Conservation (phyloP, 2,888 invertebrate species). For the Trypoxylon attenuatum region DNA sequence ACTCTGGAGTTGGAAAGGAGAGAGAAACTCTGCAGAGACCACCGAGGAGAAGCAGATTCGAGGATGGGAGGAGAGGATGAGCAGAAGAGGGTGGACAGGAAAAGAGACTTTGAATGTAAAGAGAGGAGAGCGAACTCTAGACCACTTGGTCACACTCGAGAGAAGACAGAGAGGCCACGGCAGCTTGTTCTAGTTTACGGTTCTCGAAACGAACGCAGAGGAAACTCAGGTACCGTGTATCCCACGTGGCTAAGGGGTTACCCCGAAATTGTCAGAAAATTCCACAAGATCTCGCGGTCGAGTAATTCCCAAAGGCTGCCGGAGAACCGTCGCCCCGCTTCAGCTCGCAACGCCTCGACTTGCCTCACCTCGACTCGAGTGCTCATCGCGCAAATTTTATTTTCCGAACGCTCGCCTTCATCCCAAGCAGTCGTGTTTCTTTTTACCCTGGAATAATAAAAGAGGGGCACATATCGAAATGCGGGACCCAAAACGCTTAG, state of each 20-base stretch:
- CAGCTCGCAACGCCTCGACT: not conserved
- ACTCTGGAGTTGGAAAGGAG: not conserved
- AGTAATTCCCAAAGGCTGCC: constrained; percentile 30
- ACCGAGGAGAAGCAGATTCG: not conserved
- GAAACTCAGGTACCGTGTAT: constrained; percentile 36
- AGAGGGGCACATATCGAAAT: no score
- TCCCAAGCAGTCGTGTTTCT: no score
- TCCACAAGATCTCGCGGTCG: constrained; percentile 21
- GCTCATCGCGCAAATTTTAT: not conserved
- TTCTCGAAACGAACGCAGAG: constrained; percentile 55
- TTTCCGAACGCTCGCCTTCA: not conserved
- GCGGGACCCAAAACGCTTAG: no score
- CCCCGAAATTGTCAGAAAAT: constrained; percentile 47
- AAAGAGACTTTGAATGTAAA: constrained; percentile 39
- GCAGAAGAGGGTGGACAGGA: constrained; percentile 23
- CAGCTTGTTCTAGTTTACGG: constrained; percentile 66
- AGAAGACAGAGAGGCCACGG: constrained; percentile 56
- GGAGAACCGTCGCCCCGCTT: not conserved
- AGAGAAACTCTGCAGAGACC: constrained; percentile 8
- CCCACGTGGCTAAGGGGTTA: constrained; percentile 47
- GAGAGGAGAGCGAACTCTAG: constrained; percentile 52
- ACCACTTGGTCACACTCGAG: constrained; percentile 65
- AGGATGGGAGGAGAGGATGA: not conserved
- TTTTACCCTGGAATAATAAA: no score
- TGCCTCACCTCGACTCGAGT: not conserved